Evolutionary conservation across 2,797 vertebrate genomes (phyloP).

Genomic region (Lutjanus argentimaculatus): DNA sequence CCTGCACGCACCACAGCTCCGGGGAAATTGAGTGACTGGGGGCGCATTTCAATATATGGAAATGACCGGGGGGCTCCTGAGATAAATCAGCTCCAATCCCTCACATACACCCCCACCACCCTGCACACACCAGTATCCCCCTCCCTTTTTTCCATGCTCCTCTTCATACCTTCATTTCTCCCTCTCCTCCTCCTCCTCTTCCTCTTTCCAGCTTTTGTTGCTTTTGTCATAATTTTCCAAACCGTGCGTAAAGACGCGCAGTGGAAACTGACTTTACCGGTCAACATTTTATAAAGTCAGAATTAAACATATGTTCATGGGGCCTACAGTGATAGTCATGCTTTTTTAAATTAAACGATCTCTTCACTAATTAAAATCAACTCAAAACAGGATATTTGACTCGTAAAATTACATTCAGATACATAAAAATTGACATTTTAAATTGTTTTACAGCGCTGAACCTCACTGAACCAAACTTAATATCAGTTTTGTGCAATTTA

Average conservation of each 20-base stretch:
- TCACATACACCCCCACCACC: constrained; percentile 75
- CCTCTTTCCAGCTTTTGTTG: constrained; percentile 45
- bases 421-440: neutral
- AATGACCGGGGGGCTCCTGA: constrained; percentile 89
- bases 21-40: constrained; percentile 91
- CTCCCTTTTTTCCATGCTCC: constrained; percentile 3
- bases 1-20: constrained; percentile 84
- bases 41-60: constrained; percentile 91
- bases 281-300: neutral
- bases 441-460: neutral
- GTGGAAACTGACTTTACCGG: constrained; percentile 11
- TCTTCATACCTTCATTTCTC: constrained; percentile 51
- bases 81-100: constrained; percentile 86
- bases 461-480: neutral
- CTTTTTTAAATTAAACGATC: constrained; percentile 1
- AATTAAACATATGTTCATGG: constrained; percentile 1
- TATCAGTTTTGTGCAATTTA: neutral
- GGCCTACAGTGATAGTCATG: constrained; percentile 3
- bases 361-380: neutral
- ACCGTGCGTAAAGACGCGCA: constrained; percentile 47
- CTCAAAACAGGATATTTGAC: neutral
- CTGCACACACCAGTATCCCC: neutral
- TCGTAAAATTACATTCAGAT: neutral
- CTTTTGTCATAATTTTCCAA: constrained; percentile 48
- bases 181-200: constrained; percentile 17